phyloP scores from a whole-genome alignment of 2,888 invertebrate genomes.

The Orthosia gothica region DNA sequence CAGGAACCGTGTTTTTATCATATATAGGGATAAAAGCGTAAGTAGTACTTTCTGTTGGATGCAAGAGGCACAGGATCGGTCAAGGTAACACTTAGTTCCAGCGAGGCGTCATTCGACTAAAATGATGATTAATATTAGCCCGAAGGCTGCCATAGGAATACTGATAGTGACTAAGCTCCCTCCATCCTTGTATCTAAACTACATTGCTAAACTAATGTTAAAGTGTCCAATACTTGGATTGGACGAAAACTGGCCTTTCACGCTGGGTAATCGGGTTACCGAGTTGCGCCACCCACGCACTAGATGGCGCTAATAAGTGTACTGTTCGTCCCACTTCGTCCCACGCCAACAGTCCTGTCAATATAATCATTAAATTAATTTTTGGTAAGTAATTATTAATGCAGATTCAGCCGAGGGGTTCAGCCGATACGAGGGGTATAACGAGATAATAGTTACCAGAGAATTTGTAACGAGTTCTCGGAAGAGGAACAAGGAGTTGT shows the following conservation, averaged over 20 bases:
- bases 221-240: conserved; percentile 1
- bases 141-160: neutral
- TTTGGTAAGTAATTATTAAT: conserved; percentile 21
- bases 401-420: neutral
- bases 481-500: neutral
- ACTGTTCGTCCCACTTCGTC: conserved; percentile 8
- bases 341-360: conserved; percentile 17
- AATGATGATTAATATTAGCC: no score
- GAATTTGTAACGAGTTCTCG: neutral
- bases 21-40: no score
- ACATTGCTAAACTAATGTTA: neutral
- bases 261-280: conserved; percentile 26
- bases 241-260: conserved; percentile 37
- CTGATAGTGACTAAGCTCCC: neutral
- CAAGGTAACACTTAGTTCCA: no score
- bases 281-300: conserved; percentile 11
- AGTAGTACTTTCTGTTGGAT: no score
- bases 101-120: no score
- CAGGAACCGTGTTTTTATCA: no score
- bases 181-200: neutral
- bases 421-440: neutral
- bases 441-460: conserved; percentile 1
- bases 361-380: conserved; percentile 34
- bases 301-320: conserved; percentile 29
- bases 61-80: no score